phyloP scores from a whole-genome alignment of 2,888 invertebrate genomes.

The Leptothorax acervorum region DNA sequence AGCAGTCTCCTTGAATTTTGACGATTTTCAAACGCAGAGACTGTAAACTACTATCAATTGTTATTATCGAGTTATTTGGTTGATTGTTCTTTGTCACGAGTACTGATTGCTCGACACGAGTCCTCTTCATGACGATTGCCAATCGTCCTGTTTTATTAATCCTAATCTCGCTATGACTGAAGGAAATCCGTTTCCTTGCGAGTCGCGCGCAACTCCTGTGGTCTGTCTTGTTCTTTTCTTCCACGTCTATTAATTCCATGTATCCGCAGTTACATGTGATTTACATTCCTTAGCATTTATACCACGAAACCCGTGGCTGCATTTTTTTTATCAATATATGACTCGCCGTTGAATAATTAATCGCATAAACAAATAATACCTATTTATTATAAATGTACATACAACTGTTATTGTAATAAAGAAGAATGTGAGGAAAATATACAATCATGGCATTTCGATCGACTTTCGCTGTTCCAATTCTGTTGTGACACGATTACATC shows the following conservation, averaged over 20 bases:
- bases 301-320: slow-evolving; percentile 67
- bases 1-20: slow-evolving; percentile 64
- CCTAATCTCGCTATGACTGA: slow-evolving; percentile 20
- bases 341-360: slow-evolving; percentile 80
- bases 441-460: slow-evolving; percentile 55
- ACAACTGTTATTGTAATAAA: slow-evolving; percentile 84
- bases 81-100: slow-evolving; percentile 61
- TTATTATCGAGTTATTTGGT: slow-evolving; percentile 69
- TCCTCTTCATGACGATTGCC: slow-evolving; percentile 67
- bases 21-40: slow-evolving; percentile 60
- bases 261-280: slow-evolving; percentile 66
- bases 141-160: slow-evolving; percentile 59
- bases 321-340: slow-evolving; percentile 75
- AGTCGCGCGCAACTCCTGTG: slow-evolving; percentile 47
- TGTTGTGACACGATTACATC: slow-evolving; percentile 51
- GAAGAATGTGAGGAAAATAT: slow-evolving; percentile 77
- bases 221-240: slow-evolving; percentile 63
- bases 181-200: slow-evolving; percentile 56
- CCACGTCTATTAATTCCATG: slow-evolving; percentile 63
- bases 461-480: slow-evolving; percentile 54
- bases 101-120: slow-evolving; percentile 62
- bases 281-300: slow-evolving; percentile 74
- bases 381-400: slow-evolving; percentile 85
- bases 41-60: slow-evolving; percentile 60
- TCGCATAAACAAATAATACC: slow-evolving; percentile 81